A percentile compares a stretch with the other conserved stretches of the same genome.
phyloP scores from a whole-genome alignment of 2,113 vertebrate genomes.

The Myotis lucifugus region DNA sequence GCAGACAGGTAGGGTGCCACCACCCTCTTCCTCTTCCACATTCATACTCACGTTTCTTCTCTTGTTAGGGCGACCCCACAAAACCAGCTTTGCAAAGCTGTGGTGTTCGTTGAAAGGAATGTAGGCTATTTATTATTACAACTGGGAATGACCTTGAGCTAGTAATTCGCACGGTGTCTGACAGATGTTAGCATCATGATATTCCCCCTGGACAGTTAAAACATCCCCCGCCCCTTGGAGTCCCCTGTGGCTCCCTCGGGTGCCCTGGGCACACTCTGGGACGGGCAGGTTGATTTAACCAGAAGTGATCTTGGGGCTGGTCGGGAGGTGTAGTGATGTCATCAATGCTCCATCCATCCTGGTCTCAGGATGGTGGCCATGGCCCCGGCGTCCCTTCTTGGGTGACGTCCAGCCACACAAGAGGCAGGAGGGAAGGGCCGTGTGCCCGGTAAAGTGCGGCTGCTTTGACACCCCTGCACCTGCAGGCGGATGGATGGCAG shows the following conservation, averaged over 20 bases:
- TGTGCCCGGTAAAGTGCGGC: not conserved
- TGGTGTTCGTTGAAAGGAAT: not conserved
- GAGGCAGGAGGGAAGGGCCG: not conserved
- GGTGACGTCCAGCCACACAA: not conserved
- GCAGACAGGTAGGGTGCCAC: not conserved
- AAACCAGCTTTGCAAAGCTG: not conserved
- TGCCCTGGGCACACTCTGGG: not conserved
- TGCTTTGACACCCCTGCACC: not conserved
- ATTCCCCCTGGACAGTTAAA: not conserved
- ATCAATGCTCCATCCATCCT: not conserved
- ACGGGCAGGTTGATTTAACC: not conserved
- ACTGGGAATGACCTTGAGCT: not conserved
- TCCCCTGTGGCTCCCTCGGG: not conserved
- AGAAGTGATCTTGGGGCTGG: not conserved
- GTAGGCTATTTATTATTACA: not conserved
- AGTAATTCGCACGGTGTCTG: not conserved
- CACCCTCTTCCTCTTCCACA: not conserved
- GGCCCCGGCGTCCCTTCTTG: not conserved
- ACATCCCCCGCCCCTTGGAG: not conserved
- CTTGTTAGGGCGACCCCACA: not conserved
- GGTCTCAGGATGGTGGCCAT: not conserved
- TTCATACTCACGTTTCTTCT: not conserved
- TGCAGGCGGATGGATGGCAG: not conserved
- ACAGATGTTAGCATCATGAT: not conserved
- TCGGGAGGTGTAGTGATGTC: not conserved